These are phyloP conservation scores for Micromys minutus DNA, from an alignment of 2,113 vertebrate species.

Conservation along the genomic window DNA sequence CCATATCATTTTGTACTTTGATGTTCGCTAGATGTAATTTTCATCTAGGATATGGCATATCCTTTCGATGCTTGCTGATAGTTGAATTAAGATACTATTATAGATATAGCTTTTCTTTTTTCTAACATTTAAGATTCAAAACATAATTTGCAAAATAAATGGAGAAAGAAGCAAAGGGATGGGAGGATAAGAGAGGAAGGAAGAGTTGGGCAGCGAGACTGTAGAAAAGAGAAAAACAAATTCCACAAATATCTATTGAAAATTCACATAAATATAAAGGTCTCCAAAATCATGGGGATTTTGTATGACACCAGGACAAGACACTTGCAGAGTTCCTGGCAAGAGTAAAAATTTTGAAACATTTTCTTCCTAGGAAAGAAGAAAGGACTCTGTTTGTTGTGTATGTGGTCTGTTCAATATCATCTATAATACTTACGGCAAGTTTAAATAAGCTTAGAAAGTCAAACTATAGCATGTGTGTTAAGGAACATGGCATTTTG, in stretches of 20 bases:
- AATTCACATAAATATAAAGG: not conserved
- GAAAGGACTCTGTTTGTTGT: not conserved
- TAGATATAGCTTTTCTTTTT: not conserved
- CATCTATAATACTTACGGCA: not conserved
- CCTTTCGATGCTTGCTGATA: not conserved
- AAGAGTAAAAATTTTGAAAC: not conserved
- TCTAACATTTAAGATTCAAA: not conserved
- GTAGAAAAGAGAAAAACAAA: not conserved
- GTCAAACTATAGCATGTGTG: not conserved
- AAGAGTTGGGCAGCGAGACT: not conserved
- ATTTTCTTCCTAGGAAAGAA: not conserved
- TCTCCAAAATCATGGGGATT: not conserved
- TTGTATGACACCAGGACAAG: not conserved
- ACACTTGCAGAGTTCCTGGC: not conserved
- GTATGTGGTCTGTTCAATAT: not conserved
- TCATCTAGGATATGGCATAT: not conserved
- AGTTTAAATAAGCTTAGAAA: not conserved
- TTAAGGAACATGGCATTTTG: not conserved
- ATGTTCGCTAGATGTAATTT: not conserved
- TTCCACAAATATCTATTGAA: not conserved
- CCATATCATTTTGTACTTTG: not conserved
- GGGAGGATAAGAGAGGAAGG: fast-evolving
- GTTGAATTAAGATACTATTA: not conserved
- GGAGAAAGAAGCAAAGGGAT: not conserved
- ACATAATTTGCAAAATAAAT: no score